Conservation (phyloP, 2,113 vertebrate genomes). For the Mus pahari region DNA sequence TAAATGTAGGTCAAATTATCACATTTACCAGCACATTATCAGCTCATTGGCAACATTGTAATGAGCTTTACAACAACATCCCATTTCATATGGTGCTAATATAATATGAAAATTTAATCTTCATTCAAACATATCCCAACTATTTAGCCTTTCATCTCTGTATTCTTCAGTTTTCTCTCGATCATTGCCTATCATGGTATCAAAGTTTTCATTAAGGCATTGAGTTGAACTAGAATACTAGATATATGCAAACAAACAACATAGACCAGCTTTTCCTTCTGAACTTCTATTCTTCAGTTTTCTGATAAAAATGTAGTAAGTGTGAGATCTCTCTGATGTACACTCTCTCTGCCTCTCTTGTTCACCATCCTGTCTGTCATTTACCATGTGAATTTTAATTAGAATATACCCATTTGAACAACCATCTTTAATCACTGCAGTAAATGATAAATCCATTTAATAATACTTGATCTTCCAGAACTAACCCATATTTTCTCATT, state of each 20-base stretch:
- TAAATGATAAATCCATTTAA: neutral
- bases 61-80: slow-evolving; percentile 20
- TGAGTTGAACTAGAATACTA: neutral
- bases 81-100: neutral
- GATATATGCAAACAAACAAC: neutral
- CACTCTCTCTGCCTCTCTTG: neutral
- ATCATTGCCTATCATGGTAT: neutral
- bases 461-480: neutral
- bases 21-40: slow-evolving; percentile 50
- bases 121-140: slow-evolving; percentile 36
- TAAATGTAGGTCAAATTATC: slow-evolving; percentile 53
- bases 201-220: neutral
- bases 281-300: neutral
- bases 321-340: neutral
- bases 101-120: slow-evolving; percentile 36
- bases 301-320: too few relatives aligned
- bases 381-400: neutral
- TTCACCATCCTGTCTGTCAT: neutral
- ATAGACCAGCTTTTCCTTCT: neutral
- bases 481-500: neutral
- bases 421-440: neutral
- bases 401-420: neutral
- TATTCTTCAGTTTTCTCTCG: neutral
- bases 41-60: slow-evolving; percentile 30
- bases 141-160: slow-evolving; percentile 14